These are phyloP conservation scores for Bembecia ichneumoniformis DNA, from an alignment of 2,888 invertebrate species.

Conservation along the genomic window DNA sequence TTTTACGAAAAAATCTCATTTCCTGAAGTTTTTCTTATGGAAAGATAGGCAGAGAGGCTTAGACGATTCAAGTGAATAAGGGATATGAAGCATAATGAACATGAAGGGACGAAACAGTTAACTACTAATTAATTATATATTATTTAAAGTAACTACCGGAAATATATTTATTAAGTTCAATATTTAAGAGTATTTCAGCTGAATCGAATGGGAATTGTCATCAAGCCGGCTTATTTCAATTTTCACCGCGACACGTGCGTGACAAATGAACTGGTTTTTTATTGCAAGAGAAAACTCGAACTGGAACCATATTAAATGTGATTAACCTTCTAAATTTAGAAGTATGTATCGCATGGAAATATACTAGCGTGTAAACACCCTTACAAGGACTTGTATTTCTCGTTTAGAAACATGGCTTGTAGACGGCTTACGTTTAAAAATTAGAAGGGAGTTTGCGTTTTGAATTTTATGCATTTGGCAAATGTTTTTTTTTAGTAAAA, in stretches of 20 bases:
- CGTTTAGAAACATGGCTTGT: slow-evolving; percentile 24
- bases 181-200: background rate
- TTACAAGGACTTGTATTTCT: slow-evolving; percentile 29
- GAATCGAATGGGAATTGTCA: background rate
- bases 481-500: slow-evolving; percentile 22
- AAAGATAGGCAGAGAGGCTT: too few species aligned
- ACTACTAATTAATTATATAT: too few species aligned
- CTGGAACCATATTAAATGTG: background rate
- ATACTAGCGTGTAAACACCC: slow-evolving; percentile 5
- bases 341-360: background rate
- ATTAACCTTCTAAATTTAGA: background rate
- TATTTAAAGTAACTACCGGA: too few species aligned
- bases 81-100: too few species aligned
- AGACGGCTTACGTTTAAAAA: slow-evolving; percentile 21
- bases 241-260: background rate
- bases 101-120: too few species aligned
- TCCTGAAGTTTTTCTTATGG: too few species aligned
- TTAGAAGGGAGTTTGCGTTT: slow-evolving; percentile 34
- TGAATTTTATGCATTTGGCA: slow-evolving; percentile 41
- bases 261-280: background rate
- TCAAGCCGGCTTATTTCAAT: background rate
- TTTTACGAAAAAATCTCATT: too few species aligned
- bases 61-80: too few species aligned
- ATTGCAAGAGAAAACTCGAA: background rate
- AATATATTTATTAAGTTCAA: too few species aligned